Evolutionary conservation across 1,140 invertebrate species (phyloP), one percentile per base, ranked within the genome.

Genomic region (Harpegnathos saltator): DNA sequence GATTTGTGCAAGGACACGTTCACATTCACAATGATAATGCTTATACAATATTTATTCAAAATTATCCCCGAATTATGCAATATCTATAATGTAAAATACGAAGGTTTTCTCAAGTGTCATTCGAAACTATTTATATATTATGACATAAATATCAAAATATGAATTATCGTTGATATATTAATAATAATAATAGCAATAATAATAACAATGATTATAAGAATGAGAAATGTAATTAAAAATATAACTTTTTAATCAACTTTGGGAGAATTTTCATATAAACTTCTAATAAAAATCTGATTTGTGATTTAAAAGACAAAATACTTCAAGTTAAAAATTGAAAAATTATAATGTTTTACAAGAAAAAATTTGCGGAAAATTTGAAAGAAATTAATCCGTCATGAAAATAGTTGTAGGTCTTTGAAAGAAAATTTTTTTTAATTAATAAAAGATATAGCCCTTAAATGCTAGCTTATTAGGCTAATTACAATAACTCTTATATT

Each of bases 211-310:
- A 56, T 44, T 24, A 22, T 22, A 69, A 52, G 29, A 29, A 52
- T 29, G 0, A 54, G 7, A 11, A 68, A 26, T 14, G 7, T 66
- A n/a, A 61, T 52, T 68, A 68, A 71, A 1, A 54, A 54, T 3
- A 72, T 73, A 44, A 17, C 19, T 61, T 50, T 62, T 75, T 63
- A 17, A 63, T 61, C 62, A 14, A n/a, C 24, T 19, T 12, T 14
- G 24, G 24, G 0, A 14, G 9, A 3, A 72, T 3, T 59, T 44
- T 61, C 24, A 44, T 9, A 9, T 7, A 9, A 44, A 44, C 9
- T 26, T 44, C 44, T 72, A 2, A 38, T 1, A 71, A n/a, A 58
- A 3, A n/a, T 26, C 44, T 24, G 26, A 73, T 61, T 61, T 26
- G 29, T 38, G 12, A 44, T 0, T 69, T 0, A 24, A 73, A n/a